phyloP scores from a whole-genome alignment of 2,888 invertebrate genomes.

The Catocala sponsa region DNA sequence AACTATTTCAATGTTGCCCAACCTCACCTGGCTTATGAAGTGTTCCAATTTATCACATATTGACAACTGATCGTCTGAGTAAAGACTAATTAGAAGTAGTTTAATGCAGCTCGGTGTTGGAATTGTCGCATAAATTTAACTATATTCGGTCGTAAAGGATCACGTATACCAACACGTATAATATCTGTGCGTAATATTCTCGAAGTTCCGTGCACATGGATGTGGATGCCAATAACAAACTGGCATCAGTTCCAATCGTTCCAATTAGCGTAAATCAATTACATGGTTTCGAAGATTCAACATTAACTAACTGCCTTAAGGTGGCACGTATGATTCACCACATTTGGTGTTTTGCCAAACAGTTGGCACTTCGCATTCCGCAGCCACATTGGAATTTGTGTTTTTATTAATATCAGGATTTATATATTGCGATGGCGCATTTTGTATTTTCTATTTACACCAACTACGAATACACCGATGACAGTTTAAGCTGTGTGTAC shows the following conservation, averaged over 20 bases:
- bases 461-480: constrained; percentile 40
- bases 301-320: constrained; percentile 54
- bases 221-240: constrained; percentile 48
- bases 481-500: constrained; percentile 25
- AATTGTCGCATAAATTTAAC: constrained; percentile 39
- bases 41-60: constrained; percentile 27
- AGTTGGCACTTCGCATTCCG: constrained; percentile 53
- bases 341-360: constrained; percentile 72
- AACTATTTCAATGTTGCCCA: constrained; percentile 23
- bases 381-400: constrained; percentile 55
- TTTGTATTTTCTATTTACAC: constrained; percentile 39
- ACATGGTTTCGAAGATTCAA: constrained; percentile 56
- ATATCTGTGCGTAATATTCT: constrained; percentile 20
- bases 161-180: constrained; percentile 14
- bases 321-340: constrained; percentile 56
- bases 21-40: constrained; percentile 12
- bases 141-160: constrained; percentile 29
- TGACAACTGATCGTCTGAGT: constrained; percentile 18
- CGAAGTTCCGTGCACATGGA: constrained; percentile 30
- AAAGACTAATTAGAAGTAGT: constrained; percentile 36
- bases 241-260: constrained; percentile 56
- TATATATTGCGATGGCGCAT: constrained; percentile 50
- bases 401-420: constrained; percentile 59
- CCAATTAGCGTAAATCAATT: constrained; percentile 75
- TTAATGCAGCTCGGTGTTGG: constrained; percentile 19